phyloP scores from a whole-genome alignment of 2,888 invertebrate genomes.

The Drosophila acutilabella region DNA sequence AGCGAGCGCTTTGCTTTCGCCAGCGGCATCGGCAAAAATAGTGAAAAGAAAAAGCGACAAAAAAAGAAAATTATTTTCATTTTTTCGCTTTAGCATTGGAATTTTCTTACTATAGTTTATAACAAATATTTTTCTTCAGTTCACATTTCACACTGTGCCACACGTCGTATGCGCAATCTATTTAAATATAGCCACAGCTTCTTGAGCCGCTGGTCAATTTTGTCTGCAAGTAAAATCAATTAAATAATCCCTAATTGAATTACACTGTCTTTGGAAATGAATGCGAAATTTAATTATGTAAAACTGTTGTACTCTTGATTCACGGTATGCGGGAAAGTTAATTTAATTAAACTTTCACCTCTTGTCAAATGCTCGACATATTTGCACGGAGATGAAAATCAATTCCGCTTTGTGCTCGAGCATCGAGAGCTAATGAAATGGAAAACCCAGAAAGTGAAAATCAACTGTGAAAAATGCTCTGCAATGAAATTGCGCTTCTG shows the following conservation, averaged over 20 bases:
- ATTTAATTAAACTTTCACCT: conserved; percentile 68
- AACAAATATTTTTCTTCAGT: conserved; percentile 10
- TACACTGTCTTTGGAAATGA: conserved; percentile 25
- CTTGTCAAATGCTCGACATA: conserved; percentile 48
- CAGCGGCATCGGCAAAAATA: conserved; percentile 37
- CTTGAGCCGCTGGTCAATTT: conserved; percentile 17
- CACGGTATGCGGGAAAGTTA: conserved; percentile 33
- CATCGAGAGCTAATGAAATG: conserved; percentile 48
- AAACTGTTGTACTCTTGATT: background rate
- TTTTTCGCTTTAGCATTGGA: background rate
- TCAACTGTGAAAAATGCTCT: conserved; percentile 22
- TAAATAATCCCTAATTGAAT: conserved; percentile 41
- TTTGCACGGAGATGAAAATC: conserved; percentile 34
- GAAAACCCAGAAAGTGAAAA: conserved; percentile 36
- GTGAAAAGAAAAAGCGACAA: conserved; percentile 15
- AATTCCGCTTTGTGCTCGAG: conserved; percentile 26
- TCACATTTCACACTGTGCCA: background rate
- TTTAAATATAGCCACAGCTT: conserved; percentile 24
- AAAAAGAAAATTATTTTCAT: conserved; percentile 23
- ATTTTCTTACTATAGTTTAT: conserved; percentile 23
- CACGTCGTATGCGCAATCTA: conserved; percentile 29
- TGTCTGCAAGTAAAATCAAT: conserved; percentile 37
- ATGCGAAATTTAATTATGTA: conserved; percentile 57
- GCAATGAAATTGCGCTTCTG: background rate
- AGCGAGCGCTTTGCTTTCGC: conserved; percentile 33